Evolutionary conservation across 1,140 invertebrate genomes (phyloP).

Genomic region (Nylanderia fulva): DNA sequence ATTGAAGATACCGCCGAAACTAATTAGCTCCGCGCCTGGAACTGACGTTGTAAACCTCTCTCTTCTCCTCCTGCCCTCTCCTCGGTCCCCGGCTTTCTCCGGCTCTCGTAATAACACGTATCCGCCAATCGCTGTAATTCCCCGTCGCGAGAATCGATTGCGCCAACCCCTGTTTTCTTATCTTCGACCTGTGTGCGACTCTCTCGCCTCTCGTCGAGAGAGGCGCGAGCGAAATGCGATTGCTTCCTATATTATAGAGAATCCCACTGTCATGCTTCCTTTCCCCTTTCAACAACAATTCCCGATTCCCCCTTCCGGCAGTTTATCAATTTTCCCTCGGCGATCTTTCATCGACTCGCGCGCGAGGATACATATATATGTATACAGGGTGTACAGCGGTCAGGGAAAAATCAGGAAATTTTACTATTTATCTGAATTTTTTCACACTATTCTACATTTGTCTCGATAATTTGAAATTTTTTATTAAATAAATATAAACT

Average conservation of each 20-base stretch:
- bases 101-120: constrained; percentile 34
- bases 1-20: constrained; percentile 60
- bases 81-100: neutral
- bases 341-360: constrained; percentile 7
- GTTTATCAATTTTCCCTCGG: constrained; percentile 56
- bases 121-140: constrained; percentile 54
- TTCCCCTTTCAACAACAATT: constrained; percentile 39
- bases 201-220: neutral
- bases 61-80: no score
- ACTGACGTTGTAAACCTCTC: constrained; percentile 54
- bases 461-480: no score
- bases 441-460: no score
- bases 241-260: constrained; percentile 36
- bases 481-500: no score
- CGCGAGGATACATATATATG: neutral
- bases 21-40: constrained; percentile 54
- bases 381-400: no score
- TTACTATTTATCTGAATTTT: no score
- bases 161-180: constrained; percentile 47
- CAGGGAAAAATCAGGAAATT: no score
- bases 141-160: constrained; percentile 30
- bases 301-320: constrained; percentile 39
- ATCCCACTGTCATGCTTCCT: constrained; percentile 3
- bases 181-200: constrained; percentile 39
- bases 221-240: constrained; percentile 1